Evolutionary conservation across 2,797 vertebrate genomes (phyloP), one percentile per base, ranked within the genome.

Genomic region (Sebastes goodei): DNA sequence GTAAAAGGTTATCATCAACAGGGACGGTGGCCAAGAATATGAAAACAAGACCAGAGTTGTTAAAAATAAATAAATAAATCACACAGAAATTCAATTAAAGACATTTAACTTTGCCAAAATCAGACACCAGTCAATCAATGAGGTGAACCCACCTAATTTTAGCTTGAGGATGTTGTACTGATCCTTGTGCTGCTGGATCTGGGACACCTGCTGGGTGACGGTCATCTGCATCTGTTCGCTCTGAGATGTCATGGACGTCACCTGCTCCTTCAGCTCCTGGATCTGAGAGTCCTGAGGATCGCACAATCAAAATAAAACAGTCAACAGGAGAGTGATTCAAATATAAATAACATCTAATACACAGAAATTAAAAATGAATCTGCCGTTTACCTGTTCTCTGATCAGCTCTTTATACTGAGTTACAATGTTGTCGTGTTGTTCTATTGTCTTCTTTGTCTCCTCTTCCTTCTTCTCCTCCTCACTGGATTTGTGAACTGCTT

Each of bases 401-500:
- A 99, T 99, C 90, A 99, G 95, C 76, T 97, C 98, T 93, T 99
- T 99, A 90, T 99, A 99, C 93, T 97, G 98, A 83, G 97, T 98
- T 86, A 99, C 97, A 20, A 99, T 99, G 91, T 95, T 99, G 95
- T 99, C 98, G 12, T 99, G 98, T 61, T 99, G 98, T 78, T 99
- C 98, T 89, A 99, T 77, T 0, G 98, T 98, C 94, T 99, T 99
- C 95, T 99, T 99, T 76, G 98, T 98, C 82, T 99, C 99, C 84
- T 99, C 98, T 80, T 99, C 99, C 88, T 99, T 98, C 88, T 99
- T 97, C 85, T 99, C 99, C 87, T 99, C 99, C 91, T 99, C 99
- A 5, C 96, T 99, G 77, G 99, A 99, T 90, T 99, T 99, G 91
- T 99, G 98, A 88, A 99, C 96, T 2, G 99, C 97, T 93, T 99